Evolutionary conservation across 2,888 invertebrate species (phyloP).

Genomic region (Deilephila elpenor): DNA sequence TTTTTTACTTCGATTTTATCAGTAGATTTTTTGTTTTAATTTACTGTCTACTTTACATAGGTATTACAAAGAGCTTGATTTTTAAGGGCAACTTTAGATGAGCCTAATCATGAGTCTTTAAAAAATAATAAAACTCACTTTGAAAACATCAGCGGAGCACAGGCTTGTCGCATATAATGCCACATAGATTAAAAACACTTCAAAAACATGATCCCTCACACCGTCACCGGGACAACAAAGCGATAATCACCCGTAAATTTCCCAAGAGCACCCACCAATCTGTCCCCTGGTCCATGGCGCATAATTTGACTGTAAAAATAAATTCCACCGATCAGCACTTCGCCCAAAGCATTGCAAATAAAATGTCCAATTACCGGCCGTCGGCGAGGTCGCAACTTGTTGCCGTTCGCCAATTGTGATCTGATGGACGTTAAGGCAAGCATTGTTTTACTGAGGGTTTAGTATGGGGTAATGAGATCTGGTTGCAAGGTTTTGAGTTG

Average conservation of each 20-base stretch:
- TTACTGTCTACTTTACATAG: no score
- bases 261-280: background rate
- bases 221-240: background rate
- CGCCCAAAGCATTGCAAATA: slow-evolving; percentile 44
- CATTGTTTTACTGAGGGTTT: slow-evolving; percentile 30
- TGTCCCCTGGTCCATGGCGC: background rate
- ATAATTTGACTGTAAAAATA: slow-evolving; percentile 26
- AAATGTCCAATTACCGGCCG: slow-evolving; percentile 45
- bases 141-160: no score
- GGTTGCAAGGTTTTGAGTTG: background rate
- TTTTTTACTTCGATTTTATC: no score
- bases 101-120: no score
- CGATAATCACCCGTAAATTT: background rate
- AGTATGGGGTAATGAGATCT: background rate
- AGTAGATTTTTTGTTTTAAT: no score
- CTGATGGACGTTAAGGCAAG: slow-evolving; percentile 37
- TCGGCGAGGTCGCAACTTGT: slow-evolving; percentile 43
- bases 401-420: slow-evolving; percentile 34
- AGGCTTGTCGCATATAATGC: no score
- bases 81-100: no score
- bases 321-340: slow-evolving; percentile 18
- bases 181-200: background rate
- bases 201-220: background rate
- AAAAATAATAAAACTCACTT: no score
- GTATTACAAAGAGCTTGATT: no score